phyloP scores from a whole-genome alignment of 1,140 invertebrate genomes.

The Aphaenogaster rudis region DNA sequence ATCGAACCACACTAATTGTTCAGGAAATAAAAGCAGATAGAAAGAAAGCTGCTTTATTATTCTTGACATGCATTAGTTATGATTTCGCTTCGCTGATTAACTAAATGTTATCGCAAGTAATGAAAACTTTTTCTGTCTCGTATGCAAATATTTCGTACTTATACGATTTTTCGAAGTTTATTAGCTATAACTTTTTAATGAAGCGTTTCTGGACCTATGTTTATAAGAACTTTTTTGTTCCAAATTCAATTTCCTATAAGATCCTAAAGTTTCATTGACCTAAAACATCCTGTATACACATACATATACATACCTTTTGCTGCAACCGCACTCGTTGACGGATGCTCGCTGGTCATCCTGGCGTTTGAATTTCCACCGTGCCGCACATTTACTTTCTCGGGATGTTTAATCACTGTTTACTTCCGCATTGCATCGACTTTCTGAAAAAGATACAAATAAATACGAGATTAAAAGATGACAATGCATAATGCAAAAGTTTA shows the following conservation, averaged over 20 bases:
- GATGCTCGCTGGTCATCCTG: constrained; percentile 80
- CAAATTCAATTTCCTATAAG: no score
- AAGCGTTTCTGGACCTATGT: not conserved
- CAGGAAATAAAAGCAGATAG: not conserved
- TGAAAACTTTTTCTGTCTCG: not conserved
- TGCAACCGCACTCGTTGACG: constrained; percentile 70
- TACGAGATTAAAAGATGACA: not conserved
- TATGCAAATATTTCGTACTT: not conserved
- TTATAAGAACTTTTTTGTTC: not conserved
- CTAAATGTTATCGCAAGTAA: not conserved
- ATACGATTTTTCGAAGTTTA: no score
- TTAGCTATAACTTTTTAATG: no score
- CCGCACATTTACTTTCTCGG: constrained; percentile 74
- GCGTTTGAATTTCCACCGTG: constrained; percentile 72
- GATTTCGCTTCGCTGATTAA: not conserved
- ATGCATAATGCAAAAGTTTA: not conserved
- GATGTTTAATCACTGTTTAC: constrained; percentile 54
- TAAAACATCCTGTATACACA: not conserved
- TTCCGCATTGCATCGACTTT: constrained; percentile 67
- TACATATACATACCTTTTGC: constrained; percentile 67
- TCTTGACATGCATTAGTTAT: not conserved
- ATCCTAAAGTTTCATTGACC: no score
- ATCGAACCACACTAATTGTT: not conserved
- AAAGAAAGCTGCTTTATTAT: not conserved
- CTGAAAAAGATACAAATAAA: constrained; percentile 62